Percentiles rank a stretch among this genome's conserved stretches.
Evolutionary conservation across 2,888 invertebrate species (phyloP).

Genomic region (Parnassius apollo): DNA sequence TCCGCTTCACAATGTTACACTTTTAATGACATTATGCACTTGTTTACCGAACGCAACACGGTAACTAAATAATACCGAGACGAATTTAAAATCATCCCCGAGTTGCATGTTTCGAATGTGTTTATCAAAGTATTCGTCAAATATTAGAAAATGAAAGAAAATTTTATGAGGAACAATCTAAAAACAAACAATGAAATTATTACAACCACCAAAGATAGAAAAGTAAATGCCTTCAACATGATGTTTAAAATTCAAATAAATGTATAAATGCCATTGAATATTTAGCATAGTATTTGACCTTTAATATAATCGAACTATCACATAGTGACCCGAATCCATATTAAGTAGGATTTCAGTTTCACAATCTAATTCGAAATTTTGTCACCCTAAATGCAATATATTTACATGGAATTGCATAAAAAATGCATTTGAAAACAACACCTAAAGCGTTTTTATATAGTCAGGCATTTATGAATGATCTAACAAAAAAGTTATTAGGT

Average conservation of each 20-base stretch:
- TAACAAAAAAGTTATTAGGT: conserved; percentile 32
- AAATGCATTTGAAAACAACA: background rate
- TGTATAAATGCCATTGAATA: conserved; percentile 2
- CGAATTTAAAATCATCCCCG: conserved; percentile 9
- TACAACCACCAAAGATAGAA: conserved; percentile 5
- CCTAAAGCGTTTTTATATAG: conserved; percentile 9
- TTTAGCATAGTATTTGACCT: conserved; percentile 40
- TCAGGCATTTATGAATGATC: conserved; percentile 37
- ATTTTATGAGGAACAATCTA: conserved; percentile 18
- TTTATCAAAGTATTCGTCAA: conserved; percentile 1
- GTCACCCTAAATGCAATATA: conserved; percentile 21
- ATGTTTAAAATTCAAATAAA: conserved; percentile 19
- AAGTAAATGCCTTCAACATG: conserved; percentile 12
- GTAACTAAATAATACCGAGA: conserved; percentile 1
- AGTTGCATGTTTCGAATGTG: conserved; percentile 1
- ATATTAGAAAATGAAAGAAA: conserved; percentile 15
- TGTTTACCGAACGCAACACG: conserved; percentile 6
- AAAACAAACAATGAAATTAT: conserved; percentile 8
- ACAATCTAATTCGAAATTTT: conserved; percentile 39
- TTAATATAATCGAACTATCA: conserved; percentile 51
- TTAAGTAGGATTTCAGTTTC: conserved; percentile 36
- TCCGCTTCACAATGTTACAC: conserved; percentile 28
- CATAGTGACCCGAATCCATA: conserved; percentile 46
- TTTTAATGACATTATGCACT: conserved; percentile 21
- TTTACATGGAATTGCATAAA: conserved; percentile 25